Conservation (phyloP, 2,888 invertebrate genomes). For the Agriopis aurantiaria region DNA sequence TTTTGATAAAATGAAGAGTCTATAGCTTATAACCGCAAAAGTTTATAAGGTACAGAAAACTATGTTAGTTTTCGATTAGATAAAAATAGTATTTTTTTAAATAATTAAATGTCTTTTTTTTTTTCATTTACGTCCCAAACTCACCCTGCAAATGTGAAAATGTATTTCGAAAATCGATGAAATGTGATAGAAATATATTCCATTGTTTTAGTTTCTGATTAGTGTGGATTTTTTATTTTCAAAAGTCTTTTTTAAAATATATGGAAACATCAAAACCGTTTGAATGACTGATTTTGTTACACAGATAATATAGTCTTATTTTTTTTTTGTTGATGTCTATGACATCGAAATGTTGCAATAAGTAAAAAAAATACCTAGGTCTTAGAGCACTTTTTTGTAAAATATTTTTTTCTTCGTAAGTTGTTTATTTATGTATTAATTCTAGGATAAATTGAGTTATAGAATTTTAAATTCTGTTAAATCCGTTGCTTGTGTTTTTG, state of each 20-base stretch:
- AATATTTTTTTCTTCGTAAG: constrained; percentile 59
- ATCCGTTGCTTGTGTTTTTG: constrained; percentile 43
- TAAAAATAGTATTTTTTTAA: no score
- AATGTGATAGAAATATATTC: constrained; percentile 81
- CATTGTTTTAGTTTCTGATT: constrained; percentile 76
- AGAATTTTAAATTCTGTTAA: constrained; percentile 54
- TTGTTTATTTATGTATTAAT: constrained; percentile 61
- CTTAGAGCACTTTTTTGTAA: constrained; percentile 63
- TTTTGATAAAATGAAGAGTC: background rate
- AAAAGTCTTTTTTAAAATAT: constrained; percentile 30
- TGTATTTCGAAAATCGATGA: constrained; percentile 50
- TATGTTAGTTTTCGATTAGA: background rate
- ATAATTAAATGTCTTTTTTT: background rate
- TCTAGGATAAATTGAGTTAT: constrained; percentile 54
- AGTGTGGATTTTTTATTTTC: constrained; percentile 51
- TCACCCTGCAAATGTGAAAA: constrained; percentile 30
- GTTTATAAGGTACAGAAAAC: background rate
- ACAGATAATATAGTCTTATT: constrained; percentile 48
- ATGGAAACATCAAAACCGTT: constrained; percentile 20
- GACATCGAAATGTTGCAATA: constrained; percentile 77
- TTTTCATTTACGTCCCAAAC: constrained; percentile 1
- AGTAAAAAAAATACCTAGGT: constrained; percentile 54
- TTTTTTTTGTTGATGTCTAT: constrained; percentile 61
- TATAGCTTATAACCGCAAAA: background rate
- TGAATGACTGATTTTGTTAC: constrained; percentile 60